phyloP scores from a whole-genome alignment of 2,113 vertebrate species.

The Penelope pileata region DNA sequence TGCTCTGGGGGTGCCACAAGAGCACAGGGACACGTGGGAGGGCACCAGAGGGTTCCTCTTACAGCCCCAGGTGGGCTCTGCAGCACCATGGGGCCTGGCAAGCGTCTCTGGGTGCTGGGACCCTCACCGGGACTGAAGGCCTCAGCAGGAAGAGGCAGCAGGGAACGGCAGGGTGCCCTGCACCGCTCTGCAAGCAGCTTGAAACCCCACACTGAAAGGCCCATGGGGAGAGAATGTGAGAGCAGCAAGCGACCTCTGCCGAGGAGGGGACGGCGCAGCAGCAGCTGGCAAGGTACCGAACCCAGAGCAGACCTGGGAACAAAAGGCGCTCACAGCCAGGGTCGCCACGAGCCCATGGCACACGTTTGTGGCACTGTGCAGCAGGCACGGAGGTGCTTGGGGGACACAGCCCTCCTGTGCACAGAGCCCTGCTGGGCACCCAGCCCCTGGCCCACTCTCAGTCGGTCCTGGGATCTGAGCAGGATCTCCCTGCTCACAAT shows the following conservation, averaged over 20 bases:
- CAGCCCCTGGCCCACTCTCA: fast-evolving
- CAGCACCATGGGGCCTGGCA: background rate
- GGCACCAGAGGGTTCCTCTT: background rate
- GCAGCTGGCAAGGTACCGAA: background rate
- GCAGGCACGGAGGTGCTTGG: fast-evolving
- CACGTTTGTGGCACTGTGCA: background rate
- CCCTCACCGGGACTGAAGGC: background rate
- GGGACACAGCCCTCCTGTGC: fast-evolving
- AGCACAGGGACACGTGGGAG: background rate
- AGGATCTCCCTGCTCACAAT: background rate
- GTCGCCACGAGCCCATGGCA: background rate
- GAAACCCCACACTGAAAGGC: background rate
- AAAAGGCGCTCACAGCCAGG: background rate
- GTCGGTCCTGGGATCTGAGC: background rate
- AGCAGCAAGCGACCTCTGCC: conserved; percentile 64
- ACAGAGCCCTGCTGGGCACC: background rate
- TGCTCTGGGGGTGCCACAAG: background rate
- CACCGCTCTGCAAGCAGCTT: background rate
- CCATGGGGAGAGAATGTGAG: background rate
- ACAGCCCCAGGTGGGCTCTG: fast-evolving
- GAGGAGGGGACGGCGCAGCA: conserved; percentile 48
- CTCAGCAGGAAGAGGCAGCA: background rate
- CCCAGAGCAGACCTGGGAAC: background rate
- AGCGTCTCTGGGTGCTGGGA: background rate
- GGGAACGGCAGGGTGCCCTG: background rate